These are phyloP conservation scores for Beris chalybata DNA, from an alignment of 2,888 invertebrate species.

Conservation along the genomic window DNA sequence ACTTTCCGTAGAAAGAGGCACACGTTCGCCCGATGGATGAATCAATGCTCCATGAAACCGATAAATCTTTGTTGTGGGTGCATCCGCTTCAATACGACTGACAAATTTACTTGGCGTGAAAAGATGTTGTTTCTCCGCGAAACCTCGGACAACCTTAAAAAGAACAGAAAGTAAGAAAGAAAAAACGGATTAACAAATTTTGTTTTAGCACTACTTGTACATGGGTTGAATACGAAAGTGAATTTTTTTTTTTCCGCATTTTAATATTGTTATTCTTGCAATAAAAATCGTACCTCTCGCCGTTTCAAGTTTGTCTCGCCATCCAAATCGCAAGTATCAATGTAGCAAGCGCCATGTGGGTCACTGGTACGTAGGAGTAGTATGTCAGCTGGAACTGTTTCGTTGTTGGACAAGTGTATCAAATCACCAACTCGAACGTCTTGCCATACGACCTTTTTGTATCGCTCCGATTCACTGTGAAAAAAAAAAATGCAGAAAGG, in stretches of 20 bases:
- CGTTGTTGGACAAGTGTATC: constrained; percentile 94
- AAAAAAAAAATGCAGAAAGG: constrained; percentile 42
- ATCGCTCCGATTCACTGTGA: constrained; percentile 74
- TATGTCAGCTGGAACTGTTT: constrained; percentile 95
- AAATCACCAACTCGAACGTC: constrained; percentile 91
- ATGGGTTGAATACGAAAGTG: neutral
- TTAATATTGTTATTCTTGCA: neutral
- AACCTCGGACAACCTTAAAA: constrained; percentile 56
- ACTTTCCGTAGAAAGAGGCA: constrained; percentile 86
- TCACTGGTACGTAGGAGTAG: constrained; percentile 86
- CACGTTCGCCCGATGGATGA: constrained; percentile 75
- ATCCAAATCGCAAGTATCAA: constrained; percentile 95
- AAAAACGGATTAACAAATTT: neutral
- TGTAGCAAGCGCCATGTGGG: constrained; percentile 84
- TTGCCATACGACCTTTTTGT: constrained; percentile 85
- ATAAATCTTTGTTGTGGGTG: constrained; percentile 94
- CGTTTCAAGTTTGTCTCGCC: constrained; percentile 96
- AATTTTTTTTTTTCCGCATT: neutral
- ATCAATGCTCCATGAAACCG: constrained; percentile 88
- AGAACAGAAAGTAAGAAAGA: constrained; percentile 38
- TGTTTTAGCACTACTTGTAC: neutral
- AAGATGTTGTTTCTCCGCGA: constrained; percentile 63
- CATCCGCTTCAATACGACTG: constrained; percentile 87
- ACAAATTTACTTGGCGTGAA: constrained; percentile 81
- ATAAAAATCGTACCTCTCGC: constrained; percentile 64